phyloP scores from a whole-genome alignment of 2,888 invertebrate genomes.

The Frankliniella intonsa region DNA sequence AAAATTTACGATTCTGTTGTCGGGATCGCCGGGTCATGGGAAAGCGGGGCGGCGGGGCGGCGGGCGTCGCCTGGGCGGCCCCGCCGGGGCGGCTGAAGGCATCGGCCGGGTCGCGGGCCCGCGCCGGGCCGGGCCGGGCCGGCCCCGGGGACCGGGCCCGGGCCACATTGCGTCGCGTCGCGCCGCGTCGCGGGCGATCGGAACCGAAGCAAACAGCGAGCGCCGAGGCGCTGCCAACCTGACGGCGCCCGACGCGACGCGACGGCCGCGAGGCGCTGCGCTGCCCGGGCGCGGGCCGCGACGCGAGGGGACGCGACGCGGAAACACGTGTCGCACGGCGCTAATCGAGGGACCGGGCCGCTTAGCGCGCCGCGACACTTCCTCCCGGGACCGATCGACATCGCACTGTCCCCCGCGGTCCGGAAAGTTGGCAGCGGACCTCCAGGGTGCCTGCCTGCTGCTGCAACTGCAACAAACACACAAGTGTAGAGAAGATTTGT shows the following conservation, averaged over 20 bases:
- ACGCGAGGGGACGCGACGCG: not conserved
- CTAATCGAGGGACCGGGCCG: not conserved
- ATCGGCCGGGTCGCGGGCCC: not conserved
- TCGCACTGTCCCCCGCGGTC: not conserved
- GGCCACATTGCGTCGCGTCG: no score
- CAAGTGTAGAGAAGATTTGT: not conserved
- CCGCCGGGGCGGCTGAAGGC: not conserved
- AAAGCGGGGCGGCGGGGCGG: not conserved
- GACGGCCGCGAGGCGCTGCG: not conserved
- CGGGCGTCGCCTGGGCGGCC: not conserved
- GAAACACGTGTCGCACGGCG: not conserved
- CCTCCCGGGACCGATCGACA: not conserved
- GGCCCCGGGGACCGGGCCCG: not conserved
- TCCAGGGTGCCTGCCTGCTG: not conserved
- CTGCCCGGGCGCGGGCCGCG: not conserved
- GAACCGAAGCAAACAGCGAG: not conserved
- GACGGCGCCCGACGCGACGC: not conserved
- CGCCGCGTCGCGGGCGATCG: not conserved
- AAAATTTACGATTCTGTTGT: slow-evolving; percentile 5
- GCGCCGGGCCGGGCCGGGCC: not conserved
- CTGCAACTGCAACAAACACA: slow-evolving; percentile 22
- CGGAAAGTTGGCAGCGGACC: not conserved
- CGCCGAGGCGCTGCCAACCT: not conserved
- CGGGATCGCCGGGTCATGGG: not conserved
- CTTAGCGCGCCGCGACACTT: not conserved